phyloP scores from a whole-genome alignment of 2,888 invertebrate genomes.

The Anthrax anthrax region DNA sequence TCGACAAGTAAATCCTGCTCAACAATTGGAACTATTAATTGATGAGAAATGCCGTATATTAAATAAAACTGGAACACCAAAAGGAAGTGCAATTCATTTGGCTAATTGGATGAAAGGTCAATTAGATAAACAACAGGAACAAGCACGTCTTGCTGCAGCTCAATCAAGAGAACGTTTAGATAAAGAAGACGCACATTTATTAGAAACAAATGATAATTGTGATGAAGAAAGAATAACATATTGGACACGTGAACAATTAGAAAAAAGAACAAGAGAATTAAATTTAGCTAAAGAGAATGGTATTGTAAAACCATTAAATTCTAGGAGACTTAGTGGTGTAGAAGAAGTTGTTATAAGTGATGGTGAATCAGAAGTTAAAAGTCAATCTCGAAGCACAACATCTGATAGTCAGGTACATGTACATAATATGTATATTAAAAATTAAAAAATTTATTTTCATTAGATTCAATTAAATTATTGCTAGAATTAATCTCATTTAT shows the following conservation, averaged over 20 bases:
- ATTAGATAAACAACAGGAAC: constrained; percentile 44
- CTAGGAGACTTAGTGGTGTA: constrained; percentile 30
- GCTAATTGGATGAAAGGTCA: constrained; percentile 72
- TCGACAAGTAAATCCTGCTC: constrained; percentile 22
- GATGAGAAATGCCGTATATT: constrained; percentile 49
- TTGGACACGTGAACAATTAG: constrained; percentile 60
- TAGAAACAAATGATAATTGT: constrained; percentile 20
- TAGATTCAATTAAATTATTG: background rate
- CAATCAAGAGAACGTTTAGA: constrained; percentile 28
- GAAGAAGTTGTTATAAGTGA: constrained; percentile 36
- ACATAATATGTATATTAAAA: no score
- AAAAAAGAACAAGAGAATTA: constrained; percentile 54
- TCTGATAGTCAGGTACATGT: constrained; percentile 58
- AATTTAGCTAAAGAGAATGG: constrained; percentile 41
- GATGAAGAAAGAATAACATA: constrained; percentile 33
- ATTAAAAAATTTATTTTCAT: no score
- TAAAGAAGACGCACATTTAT: constrained; percentile 12
- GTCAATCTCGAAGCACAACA: constrained; percentile 59
- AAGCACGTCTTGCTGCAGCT: constrained; percentile 26
- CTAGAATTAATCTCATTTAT: background rate
- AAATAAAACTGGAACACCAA: constrained; percentile 46
- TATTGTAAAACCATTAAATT: constrained; percentile 19
- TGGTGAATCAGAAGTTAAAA: constrained; percentile 40
- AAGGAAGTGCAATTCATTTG: constrained; percentile 57
- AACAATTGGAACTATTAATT: constrained; percentile 44